Conservation (phyloP, 2,888 invertebrate genomes). For the Teleogryllus oceanicus region DNA sequence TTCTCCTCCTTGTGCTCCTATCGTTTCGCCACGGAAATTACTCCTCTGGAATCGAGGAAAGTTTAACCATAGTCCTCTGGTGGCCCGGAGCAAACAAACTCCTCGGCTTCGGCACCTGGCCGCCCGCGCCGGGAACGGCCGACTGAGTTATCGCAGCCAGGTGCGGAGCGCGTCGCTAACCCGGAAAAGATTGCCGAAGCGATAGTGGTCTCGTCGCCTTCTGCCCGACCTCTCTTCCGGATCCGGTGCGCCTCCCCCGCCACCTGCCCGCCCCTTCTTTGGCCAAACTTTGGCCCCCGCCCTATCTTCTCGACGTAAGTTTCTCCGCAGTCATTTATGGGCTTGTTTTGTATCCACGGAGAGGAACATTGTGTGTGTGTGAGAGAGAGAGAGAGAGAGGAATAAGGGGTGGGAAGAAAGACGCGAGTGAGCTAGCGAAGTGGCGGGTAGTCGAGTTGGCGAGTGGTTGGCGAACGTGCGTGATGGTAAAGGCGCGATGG, state of each 20-base stretch:
- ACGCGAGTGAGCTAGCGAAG: background rate
- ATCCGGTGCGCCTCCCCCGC: slow-evolving; percentile 11
- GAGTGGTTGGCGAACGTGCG: too few relatives aligned
- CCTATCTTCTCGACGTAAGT: background rate
- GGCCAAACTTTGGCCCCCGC: slow-evolving; percentile 11
- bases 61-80: too few relatives aligned
- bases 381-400: too few relatives aligned
- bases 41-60: too few relatives aligned
- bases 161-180: background rate
- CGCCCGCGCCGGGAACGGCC: too few relatives aligned
- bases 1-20: too few relatives aligned
- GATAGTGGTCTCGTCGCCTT: background rate
- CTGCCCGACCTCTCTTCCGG: background rate
- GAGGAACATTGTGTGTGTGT: background rate
- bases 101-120: too few relatives aligned
- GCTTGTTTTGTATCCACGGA: slow-evolving; percentile 32
- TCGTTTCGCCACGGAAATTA: too few relatives aligned
- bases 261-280: background rate
- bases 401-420: background rate
- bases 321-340: slow-evolving; percentile 30
- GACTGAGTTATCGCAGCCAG: background rate
- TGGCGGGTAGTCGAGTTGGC: too few relatives aligned
- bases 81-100: too few relatives aligned
- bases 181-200: background rate
- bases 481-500: too few relatives aligned